Conservation (phyloP, 2,888 invertebrate genomes). For the Dolichopus griseipennis region DNA sequence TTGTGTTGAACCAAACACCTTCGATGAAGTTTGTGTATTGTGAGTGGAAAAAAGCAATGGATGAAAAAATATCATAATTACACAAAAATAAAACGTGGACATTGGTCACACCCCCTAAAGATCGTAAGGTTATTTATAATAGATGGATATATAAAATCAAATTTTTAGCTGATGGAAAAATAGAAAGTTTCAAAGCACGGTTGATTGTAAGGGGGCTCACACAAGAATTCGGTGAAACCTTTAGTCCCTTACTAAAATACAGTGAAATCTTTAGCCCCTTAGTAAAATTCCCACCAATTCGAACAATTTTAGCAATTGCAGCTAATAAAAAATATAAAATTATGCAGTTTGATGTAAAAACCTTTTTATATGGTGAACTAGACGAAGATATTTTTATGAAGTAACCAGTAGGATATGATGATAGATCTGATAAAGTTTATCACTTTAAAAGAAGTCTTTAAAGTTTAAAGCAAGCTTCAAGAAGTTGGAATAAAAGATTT, state of each 20-base stretch:
- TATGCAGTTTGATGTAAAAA: too few relatives aligned
- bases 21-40: slow-evolving; percentile 4
- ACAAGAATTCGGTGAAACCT: slow-evolving; percentile 29
- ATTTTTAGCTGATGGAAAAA: slow-evolving; percentile 8
- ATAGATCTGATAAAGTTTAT: too few relatives aligned
- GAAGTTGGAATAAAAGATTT: too few relatives aligned
- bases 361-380: too few relatives aligned
- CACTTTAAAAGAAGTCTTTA: too few relatives aligned
- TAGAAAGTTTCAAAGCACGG: slow-evolving; percentile 26
- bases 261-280: too few relatives aligned
- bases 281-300: too few relatives aligned
- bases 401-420: too few relatives aligned
- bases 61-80: slow-evolving; percentile 22
- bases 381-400: too few relatives aligned
- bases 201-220: slow-evolving; percentile 29
- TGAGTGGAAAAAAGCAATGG: slow-evolving; percentile 22
- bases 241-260: slow-evolving; percentile 30
- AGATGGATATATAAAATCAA: slow-evolving; percentile 24
- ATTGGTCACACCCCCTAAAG: slow-evolving; percentile 17
- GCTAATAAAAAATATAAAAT: too few relatives aligned
- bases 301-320: too few relatives aligned
- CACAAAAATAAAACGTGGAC: slow-evolving; percentile 21
- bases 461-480: too few relatives aligned
- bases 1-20: slow-evolving; percentile 7
- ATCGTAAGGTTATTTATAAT: slow-evolving; percentile 20